A percentile compares a stretch with the other conserved stretches of the same genome.
Evolutionary conservation across 2,113 vertebrate genomes (phyloP).

Genomic region (Carollia perspicillata): DNA sequence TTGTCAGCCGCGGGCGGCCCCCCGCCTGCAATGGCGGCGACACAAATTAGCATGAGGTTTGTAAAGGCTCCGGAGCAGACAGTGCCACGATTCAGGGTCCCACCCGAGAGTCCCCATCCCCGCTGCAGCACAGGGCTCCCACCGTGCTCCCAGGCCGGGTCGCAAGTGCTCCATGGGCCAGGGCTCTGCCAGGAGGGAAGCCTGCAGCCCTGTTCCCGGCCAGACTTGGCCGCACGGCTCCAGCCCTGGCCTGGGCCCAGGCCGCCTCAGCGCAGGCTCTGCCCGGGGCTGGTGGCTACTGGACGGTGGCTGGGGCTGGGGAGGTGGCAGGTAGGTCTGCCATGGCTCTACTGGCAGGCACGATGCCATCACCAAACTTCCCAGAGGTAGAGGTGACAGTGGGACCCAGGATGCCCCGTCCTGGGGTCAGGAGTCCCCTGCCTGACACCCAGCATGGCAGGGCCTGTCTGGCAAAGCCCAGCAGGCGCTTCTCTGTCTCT

Average conservation of each 20-base stretch:
- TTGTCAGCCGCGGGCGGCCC: rapidly evolving
- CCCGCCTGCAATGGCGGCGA: rapidly evolving
- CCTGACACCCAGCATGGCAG: rapidly evolving
- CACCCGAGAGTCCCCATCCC: neutral
- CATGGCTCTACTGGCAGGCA: neutral
- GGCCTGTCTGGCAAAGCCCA: neutral
- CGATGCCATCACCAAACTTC: rapidly evolving
- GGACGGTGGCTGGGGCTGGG: neutral
- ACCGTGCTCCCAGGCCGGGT: neutral
- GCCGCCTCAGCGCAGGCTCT: slow-evolving; percentile 6
- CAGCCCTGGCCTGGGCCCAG: neutral
- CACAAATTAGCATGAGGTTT: rapidly evolving
- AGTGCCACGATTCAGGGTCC: neutral
- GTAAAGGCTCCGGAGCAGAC: rapidly evolving
- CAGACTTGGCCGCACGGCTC: neutral
- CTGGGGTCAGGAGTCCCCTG: neutral
- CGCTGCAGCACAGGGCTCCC: neutral
- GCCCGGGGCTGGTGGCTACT: slow-evolving; percentile 45
- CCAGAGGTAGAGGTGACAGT: neutral
- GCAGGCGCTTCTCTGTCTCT: neutral
- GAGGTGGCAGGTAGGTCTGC: slow-evolving; percentile 15
- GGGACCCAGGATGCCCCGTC: neutral
- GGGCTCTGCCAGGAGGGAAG: slow-evolving; percentile 33
- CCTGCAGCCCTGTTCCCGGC: slow-evolving; percentile 49
- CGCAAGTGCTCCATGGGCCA: neutral